Base-by-base conservation (phyloP, 2,113 vertebrate species). In the Silurus asotus region DNA sequence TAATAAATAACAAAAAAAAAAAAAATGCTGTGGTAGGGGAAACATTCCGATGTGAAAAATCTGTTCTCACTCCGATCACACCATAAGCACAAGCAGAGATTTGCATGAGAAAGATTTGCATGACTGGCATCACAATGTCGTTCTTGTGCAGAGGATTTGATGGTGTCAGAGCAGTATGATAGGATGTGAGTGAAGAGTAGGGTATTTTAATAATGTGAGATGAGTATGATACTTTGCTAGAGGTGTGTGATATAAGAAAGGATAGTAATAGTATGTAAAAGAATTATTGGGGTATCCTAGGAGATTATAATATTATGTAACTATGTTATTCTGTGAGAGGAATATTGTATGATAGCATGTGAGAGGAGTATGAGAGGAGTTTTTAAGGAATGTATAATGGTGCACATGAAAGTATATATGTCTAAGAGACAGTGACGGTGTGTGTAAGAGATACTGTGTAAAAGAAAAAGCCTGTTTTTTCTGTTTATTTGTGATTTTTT, bases 51-150 rank as follows among this genome's bases (percentile, higher is more conserved):
- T 37, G 25, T 14, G 55, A 37, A 37, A 58, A n/a, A 56, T 78
- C 75, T 28, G 75, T n/a, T 58, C 14, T 58, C 13, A 28, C 75
- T 78, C 58, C 58, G 53, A 78, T 58, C 53, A 78, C 51, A 78
- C 53, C 75, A 78, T 58, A 56, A 78, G 6, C 75, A 9, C 53
- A 77, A 55, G 51, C 53, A 77, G n/a, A 56, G 8, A 77, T 77
- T 77, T 76, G 49, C 74, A 55, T 55, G 23, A n/a, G 20, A 55
- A 4, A 19, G 25, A 17, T 78, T 78, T 79, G 76, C 77, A 19
- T 79, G 55, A 59, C 77, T 59, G 53, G 53, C 53, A 56, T 58
- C 6, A 17, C 11, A 56, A 58, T 28, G 8, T n/a, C 7, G 8
- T 55, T 76, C 9, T 75, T n/a, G 3, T 53, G 72, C 48, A 75